These are phyloP conservation scores for Andrena haemorrhoa DNA, from an alignment of 2,888 invertebrate species.

Conservation along the genomic window DNA sequence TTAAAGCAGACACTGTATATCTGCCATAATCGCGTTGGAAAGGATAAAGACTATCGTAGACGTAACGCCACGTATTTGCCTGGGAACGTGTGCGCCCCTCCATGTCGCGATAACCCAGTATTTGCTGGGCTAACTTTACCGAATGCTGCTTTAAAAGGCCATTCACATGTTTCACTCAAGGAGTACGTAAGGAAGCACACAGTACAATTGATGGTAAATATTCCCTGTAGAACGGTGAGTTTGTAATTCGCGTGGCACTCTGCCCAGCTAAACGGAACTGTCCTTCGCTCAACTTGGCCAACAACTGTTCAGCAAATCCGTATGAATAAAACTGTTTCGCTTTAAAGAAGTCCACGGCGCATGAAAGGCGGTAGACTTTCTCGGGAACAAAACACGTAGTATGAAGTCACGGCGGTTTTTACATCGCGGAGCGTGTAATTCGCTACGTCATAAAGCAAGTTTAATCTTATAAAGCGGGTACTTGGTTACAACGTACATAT, in stretches of 20 bases:
- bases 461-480: slow-evolving; percentile 4
- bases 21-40: not conserved
- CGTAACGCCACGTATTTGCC: no score
- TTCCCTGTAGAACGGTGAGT: not conserved
- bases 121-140: not conserved
- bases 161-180: no score
- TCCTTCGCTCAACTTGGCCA: not conserved
- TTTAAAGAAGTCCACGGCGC: not conserved
- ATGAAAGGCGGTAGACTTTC: not conserved
- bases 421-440: not conserved
- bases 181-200: no score
- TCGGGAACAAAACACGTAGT: not conserved
- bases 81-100: no score
- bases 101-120: not conserved
- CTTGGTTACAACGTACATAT: not conserved
- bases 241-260: not conserved
- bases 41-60: not conserved
- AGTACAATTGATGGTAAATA: not conserved
- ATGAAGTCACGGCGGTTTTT: not conserved
- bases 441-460: slow-evolving; percentile 7
- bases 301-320: not conserved
- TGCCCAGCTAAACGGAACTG: not conserved
- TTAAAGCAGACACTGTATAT: slow-evolving; percentile 27
- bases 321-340: not conserved
- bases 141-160: no score